Evolutionary conservation across 1,140 invertebrate genomes (phyloP).

Genomic region (Drosophila aff.): DNA sequence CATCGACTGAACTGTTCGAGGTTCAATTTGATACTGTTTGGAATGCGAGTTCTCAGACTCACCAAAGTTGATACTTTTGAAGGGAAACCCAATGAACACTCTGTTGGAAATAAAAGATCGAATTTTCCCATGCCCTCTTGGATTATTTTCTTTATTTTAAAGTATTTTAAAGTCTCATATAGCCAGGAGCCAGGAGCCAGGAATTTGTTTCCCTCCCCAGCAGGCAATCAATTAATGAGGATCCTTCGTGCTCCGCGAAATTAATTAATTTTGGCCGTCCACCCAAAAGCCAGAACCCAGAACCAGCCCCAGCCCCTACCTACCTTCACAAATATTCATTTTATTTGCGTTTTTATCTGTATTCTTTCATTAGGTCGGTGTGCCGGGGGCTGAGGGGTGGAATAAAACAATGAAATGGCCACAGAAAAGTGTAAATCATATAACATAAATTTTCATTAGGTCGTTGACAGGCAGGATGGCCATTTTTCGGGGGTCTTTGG

Average conservation of each 20-base stretch:
- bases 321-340: constrained; percentile 57
- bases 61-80: background rate
- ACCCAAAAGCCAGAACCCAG: background rate
- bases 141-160: background rate
- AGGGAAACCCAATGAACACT: background rate
- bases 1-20: too few relatives aligned
- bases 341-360: constrained; percentile 46
- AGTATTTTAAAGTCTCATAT: constrained; percentile 1
- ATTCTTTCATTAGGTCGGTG: background rate
- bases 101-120: background rate
- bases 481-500: constrained; percentile 39
- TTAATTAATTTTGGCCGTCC: constrained; percentile 59
- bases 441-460: constrained; percentile 80
- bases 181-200: background rate
- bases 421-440: constrained; percentile 77
- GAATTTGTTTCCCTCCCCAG: background rate
- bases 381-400: background rate
- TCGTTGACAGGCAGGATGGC: constrained; percentile 57
- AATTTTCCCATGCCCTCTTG: background rate
- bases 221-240: constrained; percentile 52
- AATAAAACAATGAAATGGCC: constrained; percentile 56
- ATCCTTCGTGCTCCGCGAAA: constrained; percentile 37
- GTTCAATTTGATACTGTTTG: background rate
- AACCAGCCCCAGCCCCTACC: background rate
- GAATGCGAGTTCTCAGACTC: background rate